Conservation (phyloP, 2,888 invertebrate species). For the Mayetiola destructor region DNA sequence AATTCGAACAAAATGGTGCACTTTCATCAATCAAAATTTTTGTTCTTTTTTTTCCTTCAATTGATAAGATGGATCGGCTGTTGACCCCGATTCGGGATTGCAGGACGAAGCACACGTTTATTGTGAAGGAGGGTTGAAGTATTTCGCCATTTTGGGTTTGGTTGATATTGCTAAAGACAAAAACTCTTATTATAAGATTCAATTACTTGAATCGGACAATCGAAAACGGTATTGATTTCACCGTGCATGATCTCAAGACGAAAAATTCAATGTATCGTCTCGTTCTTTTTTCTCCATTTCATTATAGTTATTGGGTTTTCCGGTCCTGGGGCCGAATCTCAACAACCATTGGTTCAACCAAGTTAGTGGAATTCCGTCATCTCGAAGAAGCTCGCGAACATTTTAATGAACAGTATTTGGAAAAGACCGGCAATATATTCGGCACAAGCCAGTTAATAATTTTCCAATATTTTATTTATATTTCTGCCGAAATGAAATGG, state of each 20-base stretch:
- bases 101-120: constrained; percentile 69
- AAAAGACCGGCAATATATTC: constrained; percentile 79
- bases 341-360: constrained; percentile 75
- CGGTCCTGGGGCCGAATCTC: constrained; percentile 86
- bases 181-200: constrained; percentile 92
- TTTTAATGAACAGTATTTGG: constrained; percentile 51
- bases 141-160: constrained; percentile 59
- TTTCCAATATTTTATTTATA: no score
- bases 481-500: no score
- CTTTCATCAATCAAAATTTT: background rate
- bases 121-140: constrained; percentile 42
- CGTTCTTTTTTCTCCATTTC: background rate
- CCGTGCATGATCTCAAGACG: no score
- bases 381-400: constrained; percentile 42
- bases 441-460: constrained; percentile 43
- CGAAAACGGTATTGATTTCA: no score
- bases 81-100: constrained; percentile 81
- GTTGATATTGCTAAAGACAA: constrained; percentile 76
- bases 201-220: constrained; percentile 65
- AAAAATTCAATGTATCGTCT: no score
- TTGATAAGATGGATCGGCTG: constrained; percentile 69
- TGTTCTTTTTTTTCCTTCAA: constrained; percentile 26
- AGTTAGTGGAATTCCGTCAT: constrained; percentile 39
- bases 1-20: background rate
- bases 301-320: constrained; percentile 62